These are phyloP conservation scores for Tanaodytes sp. DNA, from an alignment of 2,888 invertebrate genomes.

Conservation along the genomic window DNA sequence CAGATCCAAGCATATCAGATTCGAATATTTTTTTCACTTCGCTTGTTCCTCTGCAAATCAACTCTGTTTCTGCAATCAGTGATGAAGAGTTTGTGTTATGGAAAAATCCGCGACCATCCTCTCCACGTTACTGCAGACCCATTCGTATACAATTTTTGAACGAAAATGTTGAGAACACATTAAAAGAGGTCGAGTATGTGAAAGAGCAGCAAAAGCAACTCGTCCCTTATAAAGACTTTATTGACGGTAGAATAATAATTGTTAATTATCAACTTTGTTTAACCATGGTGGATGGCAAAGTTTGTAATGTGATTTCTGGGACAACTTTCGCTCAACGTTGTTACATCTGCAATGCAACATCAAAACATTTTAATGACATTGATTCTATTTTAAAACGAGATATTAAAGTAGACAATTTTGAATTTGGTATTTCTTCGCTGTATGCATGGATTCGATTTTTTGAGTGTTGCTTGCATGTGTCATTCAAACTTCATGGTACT, in stretches of 20 bases:
- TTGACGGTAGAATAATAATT: background rate
- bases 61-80: no score
- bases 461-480: conserved; percentile 1
- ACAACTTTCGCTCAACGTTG: background rate
- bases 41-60: no score
- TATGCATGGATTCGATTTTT: conserved; percentile 7
- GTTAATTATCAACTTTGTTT: background rate
- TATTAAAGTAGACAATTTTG: background rate
- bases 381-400: background rate
- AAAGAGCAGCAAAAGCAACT: background rate
- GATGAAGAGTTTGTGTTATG: background rate
- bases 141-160: background rate
- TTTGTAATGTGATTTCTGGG: background rate
- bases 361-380: conserved; percentile 8
- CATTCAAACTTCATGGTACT: conserved; percentile 6
- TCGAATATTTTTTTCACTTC: conserved; percentile 26
- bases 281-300: background rate
- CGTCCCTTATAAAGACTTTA: background rate
- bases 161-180: background rate
- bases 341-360: background rate
- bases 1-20: background rate
- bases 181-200: background rate
- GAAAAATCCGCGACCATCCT: conserved; percentile 1
- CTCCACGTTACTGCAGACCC: background rate
- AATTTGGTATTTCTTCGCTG: background rate